Evolutionary conservation across 2,888 invertebrate species (phyloP), one percentile per base, ranked within the genome.

Genomic region (Tenthredo livida): DNA sequence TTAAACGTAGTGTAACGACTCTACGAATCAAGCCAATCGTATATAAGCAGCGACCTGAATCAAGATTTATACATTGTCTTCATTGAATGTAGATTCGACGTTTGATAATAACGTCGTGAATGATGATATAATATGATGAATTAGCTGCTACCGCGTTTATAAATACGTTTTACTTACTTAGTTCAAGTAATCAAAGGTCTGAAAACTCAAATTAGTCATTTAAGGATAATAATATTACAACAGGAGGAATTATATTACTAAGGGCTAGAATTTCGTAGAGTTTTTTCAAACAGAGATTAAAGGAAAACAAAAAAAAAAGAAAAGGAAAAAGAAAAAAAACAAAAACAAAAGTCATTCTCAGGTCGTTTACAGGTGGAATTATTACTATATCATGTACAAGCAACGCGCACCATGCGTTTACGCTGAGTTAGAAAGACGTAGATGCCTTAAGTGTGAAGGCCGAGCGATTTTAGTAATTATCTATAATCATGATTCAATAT

Each of bases 161-260:
- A 61, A 58, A 37, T 10, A 80, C 47, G 40, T 58, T 50, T 54
- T 54, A 21, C 21, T 61, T 80, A n/a, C 21, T 61, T 80, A n/a
- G 61, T 61, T 40, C 80, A 85, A 84, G 80, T 84, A 86, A 85
- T 86, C 85, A 86, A 50, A 86, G 87, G 86, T 87, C 86, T 86
- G 87, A 87, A 47, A 83, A 85, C 86, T 87, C 85, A 86, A 87
- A 85, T 85, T 86, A 87, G 87, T 87, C 85, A 87, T 47, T 47
- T 83, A 67, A 83, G 21, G 25, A 33, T 80, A 61, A 25, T 61
- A 33, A n/a, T n/a, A n/a, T n/a, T 40, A 12, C 54, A 10, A n/a
- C 12, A 37, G 33, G 21, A 33, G 21, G 37, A 78, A n/a, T 78
- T 33, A 47, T 37, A 29, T 33, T 33, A 50, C 33, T 61, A 80